These are phyloP conservation scores for Ichneumoninae sp. DNA, from an alignment of 2,888 invertebrate species.

Conservation along the genomic window DNA sequence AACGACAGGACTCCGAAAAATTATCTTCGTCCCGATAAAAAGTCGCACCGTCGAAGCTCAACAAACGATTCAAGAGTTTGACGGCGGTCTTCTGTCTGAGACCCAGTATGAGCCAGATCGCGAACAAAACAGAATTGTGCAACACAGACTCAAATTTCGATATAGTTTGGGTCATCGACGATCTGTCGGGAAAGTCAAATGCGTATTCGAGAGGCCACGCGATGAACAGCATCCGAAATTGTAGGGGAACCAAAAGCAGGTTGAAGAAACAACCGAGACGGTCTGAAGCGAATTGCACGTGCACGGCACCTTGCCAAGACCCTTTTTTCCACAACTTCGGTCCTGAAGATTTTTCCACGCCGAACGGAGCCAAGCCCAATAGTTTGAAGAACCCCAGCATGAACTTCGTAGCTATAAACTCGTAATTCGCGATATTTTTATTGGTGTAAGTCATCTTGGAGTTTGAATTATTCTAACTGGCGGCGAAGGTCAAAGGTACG, in stretches of 20 bases:
- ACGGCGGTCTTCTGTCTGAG: constrained; percentile 12
- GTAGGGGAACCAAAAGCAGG: neutral
- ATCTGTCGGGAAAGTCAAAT: neutral
- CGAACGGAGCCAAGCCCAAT: constrained; percentile 26
- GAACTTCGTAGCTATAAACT: neutral
- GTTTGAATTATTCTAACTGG: neutral
- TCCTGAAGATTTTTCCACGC: neutral
- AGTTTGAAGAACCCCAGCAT: constrained; percentile 18
- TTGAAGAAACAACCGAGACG: constrained; percentile 1
- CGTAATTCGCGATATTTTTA: neutral
- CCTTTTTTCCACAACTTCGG: neutral
- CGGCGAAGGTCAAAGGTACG: neutral
- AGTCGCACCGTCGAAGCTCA: neutral
- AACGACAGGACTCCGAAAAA: neutral
- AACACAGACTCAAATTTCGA: neutral
- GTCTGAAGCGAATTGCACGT: neutral
- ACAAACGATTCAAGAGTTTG: constrained; percentile 30
- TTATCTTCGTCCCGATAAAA: neutral
- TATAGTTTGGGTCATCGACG: neutral
- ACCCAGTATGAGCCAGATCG: neutral
- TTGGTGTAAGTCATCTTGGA: neutral
- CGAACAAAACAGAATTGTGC: neutral
- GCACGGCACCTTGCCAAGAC: neutral
- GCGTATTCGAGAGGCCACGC: neutral
- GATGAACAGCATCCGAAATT: neutral